Conservation (phyloP, 1,140 invertebrate species). For the Drosophila ambigua region DNA sequence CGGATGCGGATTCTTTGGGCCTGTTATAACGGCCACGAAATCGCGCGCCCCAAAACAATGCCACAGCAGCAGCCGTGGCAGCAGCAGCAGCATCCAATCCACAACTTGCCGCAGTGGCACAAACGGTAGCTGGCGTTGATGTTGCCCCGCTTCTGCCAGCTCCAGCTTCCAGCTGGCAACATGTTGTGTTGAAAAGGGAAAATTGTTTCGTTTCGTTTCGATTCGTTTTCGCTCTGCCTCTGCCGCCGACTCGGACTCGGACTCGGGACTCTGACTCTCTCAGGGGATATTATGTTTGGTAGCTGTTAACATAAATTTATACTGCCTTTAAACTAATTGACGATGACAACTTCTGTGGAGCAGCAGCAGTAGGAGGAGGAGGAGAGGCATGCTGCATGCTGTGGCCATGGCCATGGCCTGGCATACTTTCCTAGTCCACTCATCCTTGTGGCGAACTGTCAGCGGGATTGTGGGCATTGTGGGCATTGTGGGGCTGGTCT, state of each 20-base stretch:
- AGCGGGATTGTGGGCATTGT: conserved; percentile 10
- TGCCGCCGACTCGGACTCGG: neutral
- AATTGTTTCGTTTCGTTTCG: conserved; percentile 48
- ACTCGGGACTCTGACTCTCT: neutral
- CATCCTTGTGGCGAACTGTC: conserved; percentile 29
- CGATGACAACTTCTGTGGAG: conserved; percentile 69
- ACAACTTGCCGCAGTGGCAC: conserved; percentile 41
- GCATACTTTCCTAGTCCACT: conserved; percentile 55
- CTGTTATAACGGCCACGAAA: conserved; percentile 67
- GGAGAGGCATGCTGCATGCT: too few relatives aligned
- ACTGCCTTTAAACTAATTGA: conserved; percentile 73
- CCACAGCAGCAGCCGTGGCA: conserved; percentile 6
- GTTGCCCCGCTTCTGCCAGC: neutral
- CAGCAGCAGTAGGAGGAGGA: neutral
- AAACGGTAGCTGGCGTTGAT: conserved; percentile 42
- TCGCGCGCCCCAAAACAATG: conserved; percentile 53
- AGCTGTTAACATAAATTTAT: conserved; percentile 75
- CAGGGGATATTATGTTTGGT: conserved; percentile 65
- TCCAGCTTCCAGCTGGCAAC: neutral
- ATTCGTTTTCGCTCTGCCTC: conserved; percentile 30
- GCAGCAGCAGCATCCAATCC: conserved; percentile 1
- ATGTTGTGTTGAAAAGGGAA: conserved; percentile 55
- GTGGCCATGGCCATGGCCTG: conserved; percentile 17
- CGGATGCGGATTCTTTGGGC: conserved; percentile 25
- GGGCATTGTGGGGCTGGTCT: conserved; percentile 52